Evolutionary conservation across 2,113 vertebrate genomes (phyloP).

Genomic region (Scopus umbretta): DNA sequence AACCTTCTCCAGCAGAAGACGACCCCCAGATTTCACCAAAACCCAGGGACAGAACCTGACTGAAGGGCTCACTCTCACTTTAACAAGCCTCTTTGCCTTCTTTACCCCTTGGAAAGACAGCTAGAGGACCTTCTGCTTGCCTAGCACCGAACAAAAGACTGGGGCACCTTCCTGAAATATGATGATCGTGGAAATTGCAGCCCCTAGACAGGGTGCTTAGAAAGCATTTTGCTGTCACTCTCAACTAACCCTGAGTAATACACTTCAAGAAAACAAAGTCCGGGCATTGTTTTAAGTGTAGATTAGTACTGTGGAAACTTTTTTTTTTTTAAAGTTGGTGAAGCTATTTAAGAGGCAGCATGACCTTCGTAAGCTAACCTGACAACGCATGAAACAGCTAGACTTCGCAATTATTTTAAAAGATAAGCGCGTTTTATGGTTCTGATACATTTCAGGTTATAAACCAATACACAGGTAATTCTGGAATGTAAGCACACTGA

Average conservation of each 20-base stretch:
- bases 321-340: neutral
- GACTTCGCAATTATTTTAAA: neutral
- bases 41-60: neutral
- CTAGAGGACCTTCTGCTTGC: conserved; percentile 76
- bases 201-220: conserved; percentile 69
- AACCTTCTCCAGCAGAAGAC: neutral
- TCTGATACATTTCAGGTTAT: neutral
- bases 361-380: neutral
- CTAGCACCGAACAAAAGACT: conserved; percentile 79
- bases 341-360: conserved; percentile 8
- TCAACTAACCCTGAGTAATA: conserved; percentile 64
- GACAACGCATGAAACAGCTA: neutral
- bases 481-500: neutral
- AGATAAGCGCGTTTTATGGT: neutral
- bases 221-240: conserved; percentile 71
- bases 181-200: conserved; percentile 79
- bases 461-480: neutral
- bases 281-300: conserved; percentile 39
- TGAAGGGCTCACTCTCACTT: conserved; percentile 41
- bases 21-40: neutral
- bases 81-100: conserved; percentile 56
- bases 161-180: conserved; percentile 83
- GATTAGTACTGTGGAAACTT: conserved; percentile 2
- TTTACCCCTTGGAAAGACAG: conserved; percentile 65
- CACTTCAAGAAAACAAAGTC: conserved; percentile 62